Base-by-base conservation (phyloP, 2,888 invertebrate species). In the Harmothoe impar region DNA sequence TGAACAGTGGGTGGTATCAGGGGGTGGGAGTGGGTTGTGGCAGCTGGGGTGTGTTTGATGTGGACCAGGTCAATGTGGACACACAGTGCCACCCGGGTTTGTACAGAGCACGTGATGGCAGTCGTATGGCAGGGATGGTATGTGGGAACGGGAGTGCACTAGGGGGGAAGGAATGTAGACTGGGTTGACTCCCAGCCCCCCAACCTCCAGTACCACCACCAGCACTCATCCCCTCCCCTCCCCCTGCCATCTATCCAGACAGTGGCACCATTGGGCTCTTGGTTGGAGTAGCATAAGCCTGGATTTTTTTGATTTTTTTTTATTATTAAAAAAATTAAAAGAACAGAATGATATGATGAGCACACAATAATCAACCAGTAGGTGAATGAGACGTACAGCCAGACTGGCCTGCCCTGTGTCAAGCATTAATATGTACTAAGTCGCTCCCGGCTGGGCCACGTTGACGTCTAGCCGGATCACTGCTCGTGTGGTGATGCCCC, bases 31-130 rank as follows among this genome's bases (percentile, higher is more conserved):
- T 23, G 29, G 29, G 29, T 5, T 23, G n/a, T 52, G n/a, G 62
- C 5, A 25, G 72, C 10, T 72, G 72, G 72, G 72, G 15, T 72
- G 25, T 72, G 72, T 72, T 72, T 72, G 72, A 72, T 72, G 0
- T 72, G 72, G 72, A 25, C 29, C 72, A 72, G 31, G 25, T 72
- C 12, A n/a, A 25, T 72, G 72, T 72, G 72, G 72, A 29, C 29
- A 29, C 0, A 72, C 15, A 72, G 5, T 72, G 29, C 72, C 25
- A 62, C 20, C 23, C n/a, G 0, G n/a, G 62, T 62, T 62, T n/a
- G 62, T 20, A n/a, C n/a, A 62, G 62, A 20, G 23, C 62, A 62
- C 62, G 62, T 62, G 62, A 62, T n/a, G n/a, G 62, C 62, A 62
- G 62, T 20, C 23, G 62, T n/a, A 62, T 62, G 62, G 62, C 7